phyloP scores from a whole-genome alignment of 2,888 invertebrate species.

The Disparrhopalites patrizii region DNA sequence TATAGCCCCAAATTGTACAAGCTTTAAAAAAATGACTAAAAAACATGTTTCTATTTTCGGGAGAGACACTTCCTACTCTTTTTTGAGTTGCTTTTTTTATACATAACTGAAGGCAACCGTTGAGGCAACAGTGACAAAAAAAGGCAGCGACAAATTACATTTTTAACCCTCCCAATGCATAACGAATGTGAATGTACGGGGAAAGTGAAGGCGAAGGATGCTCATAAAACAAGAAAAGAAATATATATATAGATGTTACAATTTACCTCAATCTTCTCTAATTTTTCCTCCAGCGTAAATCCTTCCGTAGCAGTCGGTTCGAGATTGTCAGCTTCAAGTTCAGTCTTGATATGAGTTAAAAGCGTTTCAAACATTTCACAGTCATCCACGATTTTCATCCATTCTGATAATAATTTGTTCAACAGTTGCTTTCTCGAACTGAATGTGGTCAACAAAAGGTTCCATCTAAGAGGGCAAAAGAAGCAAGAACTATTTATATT shows the following conservation, averaged over 20 bases:
- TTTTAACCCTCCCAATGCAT: too few relatives aligned
- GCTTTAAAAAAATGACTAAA: not conserved
- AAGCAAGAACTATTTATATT: conserved; percentile 2
- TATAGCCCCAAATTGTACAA: too few relatives aligned
- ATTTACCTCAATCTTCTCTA: conserved; percentile 16
- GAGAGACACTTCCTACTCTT: too few relatives aligned
- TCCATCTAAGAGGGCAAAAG: conserved; percentile 38
- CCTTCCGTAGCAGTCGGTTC: not conserved
- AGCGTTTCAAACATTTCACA: conserved; percentile 41
- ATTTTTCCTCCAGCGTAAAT: conserved; percentile 5
- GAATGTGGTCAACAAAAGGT: conserved; percentile 36
- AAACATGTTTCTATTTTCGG: conserved; percentile 5
- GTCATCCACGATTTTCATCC: conserved; percentile 35
- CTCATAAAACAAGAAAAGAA: too few relatives aligned
- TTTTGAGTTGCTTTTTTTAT: too few relatives aligned
- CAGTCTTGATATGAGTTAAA: conserved; percentile 35
- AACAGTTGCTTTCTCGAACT: conserved; percentile 38
- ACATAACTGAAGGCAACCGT: too few relatives aligned
- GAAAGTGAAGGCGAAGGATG: too few relatives aligned
- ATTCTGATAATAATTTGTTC: conserved; percentile 26
- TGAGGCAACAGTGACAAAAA: too few relatives aligned
- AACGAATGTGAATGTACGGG: too few relatives aligned
- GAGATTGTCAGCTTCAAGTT: conserved; percentile 23
- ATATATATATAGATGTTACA: too few relatives aligned
- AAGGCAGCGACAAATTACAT: too few relatives aligned